Conservation (phyloP, 1,140 invertebrate genomes). For the Cydia amplana region DNA sequence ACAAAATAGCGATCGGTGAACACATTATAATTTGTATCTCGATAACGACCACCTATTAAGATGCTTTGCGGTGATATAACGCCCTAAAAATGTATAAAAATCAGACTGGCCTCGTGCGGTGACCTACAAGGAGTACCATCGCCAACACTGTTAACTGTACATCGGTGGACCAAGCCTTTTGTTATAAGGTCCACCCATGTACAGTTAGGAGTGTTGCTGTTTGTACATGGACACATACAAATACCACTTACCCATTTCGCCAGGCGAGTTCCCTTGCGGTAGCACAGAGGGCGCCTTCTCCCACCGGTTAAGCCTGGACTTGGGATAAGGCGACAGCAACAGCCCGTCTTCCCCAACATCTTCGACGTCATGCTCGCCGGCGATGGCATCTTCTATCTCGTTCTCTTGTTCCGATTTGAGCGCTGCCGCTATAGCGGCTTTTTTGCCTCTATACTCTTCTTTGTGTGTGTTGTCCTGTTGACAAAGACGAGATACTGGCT, state of each 20-base stretch:
- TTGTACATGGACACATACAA: too few species aligned
- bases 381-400: constrained; percentile 64
- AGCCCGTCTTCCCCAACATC: constrained; percentile 63
- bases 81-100: too few species aligned
- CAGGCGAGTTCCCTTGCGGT: constrained; percentile 86
- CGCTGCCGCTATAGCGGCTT: constrained; percentile 73
- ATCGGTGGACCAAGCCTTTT: too few species aligned
- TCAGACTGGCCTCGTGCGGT: too few species aligned
- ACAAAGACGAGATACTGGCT: not conserved
- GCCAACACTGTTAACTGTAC: too few species aligned
- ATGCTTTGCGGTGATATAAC: too few species aligned
- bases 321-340: constrained; percentile 62
- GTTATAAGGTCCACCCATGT: too few species aligned
- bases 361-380: constrained; percentile 68
- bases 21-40: too few species aligned
- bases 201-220: too few species aligned
- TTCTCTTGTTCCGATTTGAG: constrained; percentile 47
- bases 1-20: too few species aligned
- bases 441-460: constrained; percentile 67
- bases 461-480: constrained; percentile 15
- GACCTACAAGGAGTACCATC: too few species aligned
- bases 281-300: constrained; percentile 84
- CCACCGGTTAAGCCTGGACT: constrained; percentile 85
- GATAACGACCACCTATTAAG: too few species aligned
- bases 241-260: constrained; percentile 87